Evolutionary conservation across 2,797 vertebrate genomes (phyloP), one percentile per base, ranked within the genome.

Genomic region (Bufotes viridis): DNA sequence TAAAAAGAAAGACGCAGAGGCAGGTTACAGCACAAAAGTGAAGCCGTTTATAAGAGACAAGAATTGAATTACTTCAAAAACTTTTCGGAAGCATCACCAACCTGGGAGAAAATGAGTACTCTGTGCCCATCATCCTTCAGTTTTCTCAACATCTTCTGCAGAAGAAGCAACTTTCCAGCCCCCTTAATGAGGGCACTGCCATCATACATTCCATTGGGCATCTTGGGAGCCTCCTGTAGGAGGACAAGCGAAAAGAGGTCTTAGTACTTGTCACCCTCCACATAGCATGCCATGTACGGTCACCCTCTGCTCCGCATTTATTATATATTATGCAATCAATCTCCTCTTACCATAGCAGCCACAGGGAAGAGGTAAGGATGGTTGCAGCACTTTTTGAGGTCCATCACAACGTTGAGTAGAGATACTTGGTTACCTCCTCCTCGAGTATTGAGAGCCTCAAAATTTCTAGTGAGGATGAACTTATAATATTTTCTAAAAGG

Each of bases 201-300:
- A 91, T 99, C 98, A 87, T 99, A 99, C 98, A 99, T 99, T 91
- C 98, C 98, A 89, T 99, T 99, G 74, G 98, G 98, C 96, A 99
- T 98, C 95, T 99, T 99, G 69, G 98, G 96, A 49, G 98, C 98
- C 94, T 99, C 98, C 98, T 99, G 85, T 75, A 87, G 8, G 51
- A 65, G 13, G 34, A 75, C 12, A 60, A 1, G 12, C 1, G 6
- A 74, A 7, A 9, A 72, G 18, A 42, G 3, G 42, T 42, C 42
- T 42, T 42, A 42, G 42, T 42, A 42, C 42, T 42, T 42, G 4
- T 6, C 42, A 42, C 6, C 42, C 42, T 42, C 42, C 42, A 42
- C 0, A 42, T 5, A 42, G 42, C 4, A 42, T 42, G 42, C 42
- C 42, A 42, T 42, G 6, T 3, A 18, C 55, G 0, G 18, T 60